Base-by-base conservation (phyloP, 2,888 invertebrate species). In the Aphodius granarius region DNA sequence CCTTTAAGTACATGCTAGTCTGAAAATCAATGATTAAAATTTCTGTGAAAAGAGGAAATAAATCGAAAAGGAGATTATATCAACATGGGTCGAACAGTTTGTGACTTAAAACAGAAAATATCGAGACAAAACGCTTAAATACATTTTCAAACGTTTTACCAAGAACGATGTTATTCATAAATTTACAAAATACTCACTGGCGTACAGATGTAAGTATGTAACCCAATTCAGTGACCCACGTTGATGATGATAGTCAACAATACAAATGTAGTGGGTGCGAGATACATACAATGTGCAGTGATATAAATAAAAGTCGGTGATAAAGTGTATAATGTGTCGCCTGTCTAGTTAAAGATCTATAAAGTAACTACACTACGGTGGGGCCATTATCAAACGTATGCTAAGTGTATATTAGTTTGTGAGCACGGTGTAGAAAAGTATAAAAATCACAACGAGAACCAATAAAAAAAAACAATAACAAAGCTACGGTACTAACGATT, bases 1-100 rank as follows among this genome's bases (percentile, higher is more conserved):
- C 91, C 92, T 90, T 89, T 73, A 43, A 43, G 43, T 43, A 43
- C 43, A 43, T 43, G 43, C 43, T 43, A 43, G 43, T 43, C 66
- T 17, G 20, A 66, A n/a, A 65, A 19, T 65, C 17, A 65, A 65
- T 65, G 19, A 17, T 65, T 18, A 65, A 6, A 15, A 65, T 13
- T 13, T 18, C 65, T 13, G 20, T 17, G 66, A 19, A 66, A 65
- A 66, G n/a, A 17, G 20, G 15, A 19, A 66, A 66, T 6, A 66
- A 66, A 20, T 66, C n/a, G 20, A 66, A 66, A 66, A 66, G 66
- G 20, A 19, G 18, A 65, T 63, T 63, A 16, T 66, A 66, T 19
- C 16, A 66, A 66, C 16, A 20, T 66, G 4, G 18, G 15, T 66
- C 18, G 66, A 19, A 3, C 6, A 13, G 13, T 9, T 43, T 9